phyloP scores from a whole-genome alignment of 2,888 invertebrate genomes.

The Opisthograptis luteolata region DNA sequence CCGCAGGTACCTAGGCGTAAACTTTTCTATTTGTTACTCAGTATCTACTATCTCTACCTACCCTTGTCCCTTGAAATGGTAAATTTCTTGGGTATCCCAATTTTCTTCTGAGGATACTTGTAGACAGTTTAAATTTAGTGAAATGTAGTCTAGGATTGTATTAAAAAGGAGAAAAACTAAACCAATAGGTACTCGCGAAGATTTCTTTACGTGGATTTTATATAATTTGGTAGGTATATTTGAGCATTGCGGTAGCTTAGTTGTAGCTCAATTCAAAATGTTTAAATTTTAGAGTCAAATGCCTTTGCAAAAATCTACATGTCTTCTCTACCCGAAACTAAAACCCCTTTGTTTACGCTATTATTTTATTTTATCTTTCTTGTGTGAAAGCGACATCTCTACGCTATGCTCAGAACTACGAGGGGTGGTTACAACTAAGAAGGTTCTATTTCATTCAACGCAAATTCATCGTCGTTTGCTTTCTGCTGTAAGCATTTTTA shows the following conservation, averaged over 20 bases:
- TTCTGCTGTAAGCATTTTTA: neutral
- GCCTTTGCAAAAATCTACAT: no score
- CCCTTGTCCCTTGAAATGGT: constrained; percentile 16
- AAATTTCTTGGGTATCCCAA: constrained; percentile 22
- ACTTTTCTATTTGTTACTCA: constrained; percentile 32
- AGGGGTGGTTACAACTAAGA: neutral
- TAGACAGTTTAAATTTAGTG: constrained; percentile 12
- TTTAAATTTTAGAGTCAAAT: no score
- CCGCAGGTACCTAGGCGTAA: constrained; percentile 29
- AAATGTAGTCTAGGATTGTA: no score
- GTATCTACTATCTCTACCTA: no score
- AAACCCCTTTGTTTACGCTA: neutral
- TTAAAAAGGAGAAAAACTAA: no score
- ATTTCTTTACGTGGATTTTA: no score
- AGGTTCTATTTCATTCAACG: neutral
- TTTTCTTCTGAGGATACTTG: constrained; percentile 17
- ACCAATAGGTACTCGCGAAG: no score
- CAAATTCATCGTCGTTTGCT: neutral
- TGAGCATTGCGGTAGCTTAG: no score
- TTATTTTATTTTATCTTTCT: neutral
- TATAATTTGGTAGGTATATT: no score
- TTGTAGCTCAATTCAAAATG: no score
- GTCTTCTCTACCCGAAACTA: no score
- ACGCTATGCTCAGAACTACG: neutral
- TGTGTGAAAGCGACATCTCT: neutral